Base-by-base conservation (phyloP, 2,888 invertebrate genomes). In the Acleris cristana region DNA sequence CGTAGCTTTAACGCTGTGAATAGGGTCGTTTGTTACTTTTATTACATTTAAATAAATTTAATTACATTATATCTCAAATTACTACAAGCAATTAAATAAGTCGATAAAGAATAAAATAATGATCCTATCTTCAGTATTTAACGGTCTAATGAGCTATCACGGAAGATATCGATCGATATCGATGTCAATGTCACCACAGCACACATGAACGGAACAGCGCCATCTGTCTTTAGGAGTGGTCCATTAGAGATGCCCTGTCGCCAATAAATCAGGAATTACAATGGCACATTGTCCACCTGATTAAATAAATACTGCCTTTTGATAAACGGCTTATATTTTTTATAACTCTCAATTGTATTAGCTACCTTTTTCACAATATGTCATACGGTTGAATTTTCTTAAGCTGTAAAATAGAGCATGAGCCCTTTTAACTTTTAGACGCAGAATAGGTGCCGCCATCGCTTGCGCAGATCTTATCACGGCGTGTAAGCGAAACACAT, bases 231-330 rank as follows among this genome's bases (percentile, higher is more conserved):
- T 77, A 77, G 80, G 81, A 82, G 77, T 76, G 79, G 73, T 80
- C 81, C 84, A 85, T 87, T 87, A 86, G 81, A 83, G 84, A 85
- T 82, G 79, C 81, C 73, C 76, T 77, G 73, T 74, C 77, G 71
- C 81, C 85, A 86, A 89, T 90, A 90, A 90, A 91, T 90, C 91
- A 88, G 86, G 81, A 78, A 81, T 80, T 87, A 92, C 92, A 92
- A 92, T 90, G 86, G 89, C 87, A 90, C 90, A 91, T 92, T 91
- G 92, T 92, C 89, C 83, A 90, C 90, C 91, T 89, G 91, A 90
- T 91, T 91, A 89, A 90, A 87, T 87, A 87, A 91, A 89, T 40
- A 34, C 34, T 10, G 14, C 40, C 40, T 40, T 40, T 40, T 14
- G 34, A 40, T 7, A 40, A 40, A 40, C 0, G 40, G 40, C 14